Percentiles rank a stretch among this genome's conserved stretches.
phyloP scores from a whole-genome alignment of 30 jellyfish, hydroid and myxozoan genomes.

The Mastigias papua region DNA sequence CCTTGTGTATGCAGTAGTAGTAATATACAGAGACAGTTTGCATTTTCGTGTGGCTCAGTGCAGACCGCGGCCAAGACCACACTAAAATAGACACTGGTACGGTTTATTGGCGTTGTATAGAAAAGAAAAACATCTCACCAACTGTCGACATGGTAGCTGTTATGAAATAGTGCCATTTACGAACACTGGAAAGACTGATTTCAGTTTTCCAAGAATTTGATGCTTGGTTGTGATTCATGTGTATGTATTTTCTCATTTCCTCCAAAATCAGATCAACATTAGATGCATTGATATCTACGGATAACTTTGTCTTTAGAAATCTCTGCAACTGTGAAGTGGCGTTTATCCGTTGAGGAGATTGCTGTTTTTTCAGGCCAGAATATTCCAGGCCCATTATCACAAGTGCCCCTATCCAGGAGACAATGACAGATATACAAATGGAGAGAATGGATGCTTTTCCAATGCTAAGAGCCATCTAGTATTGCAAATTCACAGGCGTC shows the following conservation, averaged over 20 bases:
- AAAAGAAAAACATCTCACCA: conserved; percentile 4
- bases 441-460: conserved; percentile 2
- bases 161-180: conserved; percentile 27
- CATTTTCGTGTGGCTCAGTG: too few relatives aligned
- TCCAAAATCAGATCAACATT: neutral
- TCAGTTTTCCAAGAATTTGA: neutral
- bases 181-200: neutral
- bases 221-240: too few relatives aligned
- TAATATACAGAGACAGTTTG: too few relatives aligned
- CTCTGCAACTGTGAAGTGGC: neutral
- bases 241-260: neutral
- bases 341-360: neutral
- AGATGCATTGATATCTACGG: conserved; percentile 9
- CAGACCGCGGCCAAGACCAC: too few relatives aligned
- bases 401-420: neutral
- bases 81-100: too few relatives aligned
- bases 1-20: too few relatives aligned
- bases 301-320: neutral
- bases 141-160: conserved; percentile 15
- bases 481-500: neutral
- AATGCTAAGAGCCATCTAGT: neutral
- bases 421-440: neutral
- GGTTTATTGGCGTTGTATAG: too few relatives aligned
- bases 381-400: conserved; percentile 3
- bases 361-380: neutral